These are phyloP conservation scores for Enoplosus armatus DNA, from an alignment of 2,797 vertebrate species.

Conservation along the genomic window DNA sequence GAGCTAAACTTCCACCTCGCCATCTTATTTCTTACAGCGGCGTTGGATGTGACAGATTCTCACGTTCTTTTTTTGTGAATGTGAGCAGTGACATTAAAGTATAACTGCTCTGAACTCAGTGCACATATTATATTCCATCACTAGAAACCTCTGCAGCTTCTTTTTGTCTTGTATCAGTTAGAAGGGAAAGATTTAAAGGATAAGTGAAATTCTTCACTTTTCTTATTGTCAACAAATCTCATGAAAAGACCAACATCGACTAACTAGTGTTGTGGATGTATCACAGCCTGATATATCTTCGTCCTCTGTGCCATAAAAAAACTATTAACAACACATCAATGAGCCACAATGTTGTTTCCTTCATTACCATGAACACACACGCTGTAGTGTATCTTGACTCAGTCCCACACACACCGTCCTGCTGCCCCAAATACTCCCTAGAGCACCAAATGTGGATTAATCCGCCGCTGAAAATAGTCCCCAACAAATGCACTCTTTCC, in stretches of 20 bases:
- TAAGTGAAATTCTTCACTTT: neutral
- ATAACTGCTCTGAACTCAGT: neutral
- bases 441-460: neutral
- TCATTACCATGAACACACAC: neutral
- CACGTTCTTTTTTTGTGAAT: slow-evolving; percentile 32
- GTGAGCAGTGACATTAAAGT: slow-evolving; percentile 24
- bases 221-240: neutral
- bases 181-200: neutral
- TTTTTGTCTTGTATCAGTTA: slow-evolving; percentile 3
- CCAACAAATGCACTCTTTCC: neutral
- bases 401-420: no score
- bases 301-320: neutral
- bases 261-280: neutral
- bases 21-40: slow-evolving; percentile 45
- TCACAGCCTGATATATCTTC: neutral
- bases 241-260: neutral
- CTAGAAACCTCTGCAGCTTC: slow-evolving; percentile 15
- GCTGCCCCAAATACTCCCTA: no score
- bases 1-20: slow-evolving; percentile 63
- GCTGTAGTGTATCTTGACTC: slow-evolving; percentile 23
- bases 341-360: neutral
- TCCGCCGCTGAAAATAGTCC: slow-evolving; percentile 25
- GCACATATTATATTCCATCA: slow-evolving; percentile 29
- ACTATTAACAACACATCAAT: slow-evolving; percentile 5
- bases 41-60: slow-evolving; percentile 18